A percentile compares a stretch with the other conserved stretches of the same genome.
Conservation (phyloP, 64 coral and sea anemone genomes). For the Trachythela sp. region DNA sequence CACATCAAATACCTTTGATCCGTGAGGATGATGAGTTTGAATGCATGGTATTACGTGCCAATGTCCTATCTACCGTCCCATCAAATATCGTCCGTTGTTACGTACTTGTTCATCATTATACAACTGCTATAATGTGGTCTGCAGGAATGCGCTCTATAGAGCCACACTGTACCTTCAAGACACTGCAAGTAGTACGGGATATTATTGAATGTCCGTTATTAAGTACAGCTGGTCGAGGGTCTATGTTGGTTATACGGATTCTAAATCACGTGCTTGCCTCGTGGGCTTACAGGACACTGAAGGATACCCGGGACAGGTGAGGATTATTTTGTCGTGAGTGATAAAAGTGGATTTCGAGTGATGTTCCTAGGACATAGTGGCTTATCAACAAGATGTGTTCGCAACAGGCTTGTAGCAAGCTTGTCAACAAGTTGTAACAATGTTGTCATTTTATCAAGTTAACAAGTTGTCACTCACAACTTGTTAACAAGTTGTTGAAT, state of each 20-base stretch:
- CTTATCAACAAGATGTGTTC: too few relatives aligned
- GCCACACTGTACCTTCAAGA: constrained; percentile 95
- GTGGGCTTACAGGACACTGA: constrained; percentile 71
- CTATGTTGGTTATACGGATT: constrained; percentile 88
- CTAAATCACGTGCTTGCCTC: constrained; percentile 72
- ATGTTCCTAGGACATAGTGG: too few relatives aligned
- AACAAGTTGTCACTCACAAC: too few relatives aligned
- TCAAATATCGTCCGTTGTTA: constrained; percentile 55
- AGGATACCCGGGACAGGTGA: constrained; percentile 78
- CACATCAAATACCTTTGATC: constrained; percentile 90
- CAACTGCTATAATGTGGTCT: constrained; percentile 99
- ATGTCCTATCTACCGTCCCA: background rate
- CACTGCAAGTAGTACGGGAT: constrained; percentile 90
- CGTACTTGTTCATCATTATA: constrained; percentile 88
- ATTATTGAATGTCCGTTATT: constrained; percentile 86
- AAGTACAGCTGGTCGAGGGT: constrained; percentile 86
- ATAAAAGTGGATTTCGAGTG: too few relatives aligned
- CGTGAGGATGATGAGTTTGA: constrained; percentile 98
- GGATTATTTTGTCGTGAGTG: background rate
- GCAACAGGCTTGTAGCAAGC: too few relatives aligned
- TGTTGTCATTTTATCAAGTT: too few relatives aligned
- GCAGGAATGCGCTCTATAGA: constrained; percentile 94
- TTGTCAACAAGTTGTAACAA: too few relatives aligned
- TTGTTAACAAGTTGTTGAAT: too few relatives aligned
- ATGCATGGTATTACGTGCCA: constrained; percentile 80